Evolutionary conservation across 2,797 vertebrate genomes (phyloP).

Genomic region (Carduelis carduelis): DNA sequence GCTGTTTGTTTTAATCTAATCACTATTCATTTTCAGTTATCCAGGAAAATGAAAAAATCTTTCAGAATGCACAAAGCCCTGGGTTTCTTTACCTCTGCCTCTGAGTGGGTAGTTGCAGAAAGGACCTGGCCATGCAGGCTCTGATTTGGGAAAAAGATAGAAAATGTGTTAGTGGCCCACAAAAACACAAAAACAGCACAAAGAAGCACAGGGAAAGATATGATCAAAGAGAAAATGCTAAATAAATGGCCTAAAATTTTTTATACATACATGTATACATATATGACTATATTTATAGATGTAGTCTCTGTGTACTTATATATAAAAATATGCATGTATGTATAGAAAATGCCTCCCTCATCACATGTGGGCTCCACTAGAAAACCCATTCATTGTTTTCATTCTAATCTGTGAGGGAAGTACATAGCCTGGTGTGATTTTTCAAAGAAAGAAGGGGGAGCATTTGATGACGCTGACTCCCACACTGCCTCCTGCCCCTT

Average conservation of each 20-base stretch:
- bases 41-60: not conserved
- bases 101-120: not conserved
- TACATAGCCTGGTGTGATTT: not conserved
- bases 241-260: not conserved
- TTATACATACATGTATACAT: not conserved
- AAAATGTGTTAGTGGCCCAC: not conserved
- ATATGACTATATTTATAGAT: not conserved
- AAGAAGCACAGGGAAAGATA: not conserved
- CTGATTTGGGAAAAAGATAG: not conserved
- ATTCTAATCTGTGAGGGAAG: not conserved
- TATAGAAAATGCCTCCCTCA: not conserved
- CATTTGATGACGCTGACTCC: not conserved
- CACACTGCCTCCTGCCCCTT: not conserved
- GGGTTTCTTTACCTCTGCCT: not conserved
- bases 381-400: not conserved
- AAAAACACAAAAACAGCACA: not conserved
- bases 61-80: not conserved
- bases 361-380: not conserved
- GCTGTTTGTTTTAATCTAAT: slow-evolving; percentile 47
- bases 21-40: slow-evolving; percentile 33
- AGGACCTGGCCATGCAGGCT: not conserved
- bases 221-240: not conserved
- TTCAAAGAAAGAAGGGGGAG: not conserved
- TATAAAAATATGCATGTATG: not conserved
- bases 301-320: fast-evolving